Evolutionary conservation across 2,888 invertebrate species (phyloP), one percentile per base, ranked within the genome.

Genomic region (Callinectes sapidus): DNA sequence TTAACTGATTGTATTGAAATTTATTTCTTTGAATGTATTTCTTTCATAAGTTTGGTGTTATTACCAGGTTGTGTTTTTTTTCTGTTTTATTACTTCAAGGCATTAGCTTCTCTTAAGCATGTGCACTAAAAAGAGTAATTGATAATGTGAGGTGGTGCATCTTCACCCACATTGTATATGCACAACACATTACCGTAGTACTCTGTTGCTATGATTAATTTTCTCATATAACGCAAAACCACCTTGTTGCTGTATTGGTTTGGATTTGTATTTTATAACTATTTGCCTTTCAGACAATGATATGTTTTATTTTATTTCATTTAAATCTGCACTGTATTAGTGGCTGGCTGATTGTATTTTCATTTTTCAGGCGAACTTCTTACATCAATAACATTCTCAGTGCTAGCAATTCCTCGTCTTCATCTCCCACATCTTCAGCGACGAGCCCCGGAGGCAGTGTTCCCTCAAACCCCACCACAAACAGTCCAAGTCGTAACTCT

Each of bases 331-430:
- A 10, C 10, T 71, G 71, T 71, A 71, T 71, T 28, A 10, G 16
- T 87, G n/a, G 81, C 16, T 87, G 55, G 81, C 35, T 87, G 55
- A 87, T 48, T 48, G 16, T 87, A 18, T 42, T 48, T 92, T 54
- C n/a, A 28, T 81, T 28, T 54, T 55, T 23, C 93, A 93, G 93
- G 88, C 90, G 92, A 88, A 87, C 93, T 10, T 87, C 93, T 5
- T 93, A 92, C 90, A 93, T 93, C 90, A 93, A 93, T 90, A 93
- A 93, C 89, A 93, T 85, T 54, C 91, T 91, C 48, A 91, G 88
- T 91, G 89, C 91, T 16, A 61, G 66, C 35, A 86, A 54, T 18
- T 61, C 91, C 23, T 55, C 91, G 18, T 77, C 92, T 32, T 32
- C 86, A 13, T 54, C 91, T n/a, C 10, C 71, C 10, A 39, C 89